A percentile compares a stretch with the other conserved stretches of the same genome.
Evolutionary conservation across 1,140 invertebrate species (phyloP).

Genomic region (Helicoverpa armigera): DNA sequence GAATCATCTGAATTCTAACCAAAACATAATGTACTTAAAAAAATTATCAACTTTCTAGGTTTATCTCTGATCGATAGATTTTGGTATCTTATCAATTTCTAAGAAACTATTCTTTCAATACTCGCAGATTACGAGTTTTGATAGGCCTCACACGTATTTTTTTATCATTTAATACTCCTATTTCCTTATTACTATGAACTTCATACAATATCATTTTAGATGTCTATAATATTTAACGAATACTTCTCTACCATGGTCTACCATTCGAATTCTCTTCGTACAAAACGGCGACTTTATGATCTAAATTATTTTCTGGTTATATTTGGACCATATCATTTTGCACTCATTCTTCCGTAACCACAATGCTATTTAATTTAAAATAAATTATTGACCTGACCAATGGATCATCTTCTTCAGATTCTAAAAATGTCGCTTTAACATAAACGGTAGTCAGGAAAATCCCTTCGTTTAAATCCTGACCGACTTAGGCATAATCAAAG

Average conservation of each 20-base stretch:
- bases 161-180: not conserved
- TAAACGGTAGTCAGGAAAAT: not conserved
- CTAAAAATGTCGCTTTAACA: not conserved
- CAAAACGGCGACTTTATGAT: too few relatives aligned
- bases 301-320: too few relatives aligned
- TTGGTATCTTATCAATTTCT: conserved; percentile 5
- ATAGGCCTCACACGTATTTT: not conserved
- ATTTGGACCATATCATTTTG: too few relatives aligned
- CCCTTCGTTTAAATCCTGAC: not conserved
- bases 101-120: not conserved
- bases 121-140: not conserved
- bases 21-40: not conserved
- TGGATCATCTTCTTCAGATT: too few relatives aligned
- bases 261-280: too few relatives aligned
- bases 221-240: too few relatives aligned
- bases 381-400: too few relatives aligned
- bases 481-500: not conserved
- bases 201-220: not conserved
- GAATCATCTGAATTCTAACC: not conserved
- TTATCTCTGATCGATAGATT: not conserved
- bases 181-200: not conserved
- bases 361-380: too few relatives aligned
- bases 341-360: too few relatives aligned
- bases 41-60: not conserved
- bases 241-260: too few relatives aligned